Percentiles rank a stretch among this genome's conserved stretches.
phyloP scores from a whole-genome alignment of 2,888 invertebrate genomes.

The Polyommatus icarus region DNA sequence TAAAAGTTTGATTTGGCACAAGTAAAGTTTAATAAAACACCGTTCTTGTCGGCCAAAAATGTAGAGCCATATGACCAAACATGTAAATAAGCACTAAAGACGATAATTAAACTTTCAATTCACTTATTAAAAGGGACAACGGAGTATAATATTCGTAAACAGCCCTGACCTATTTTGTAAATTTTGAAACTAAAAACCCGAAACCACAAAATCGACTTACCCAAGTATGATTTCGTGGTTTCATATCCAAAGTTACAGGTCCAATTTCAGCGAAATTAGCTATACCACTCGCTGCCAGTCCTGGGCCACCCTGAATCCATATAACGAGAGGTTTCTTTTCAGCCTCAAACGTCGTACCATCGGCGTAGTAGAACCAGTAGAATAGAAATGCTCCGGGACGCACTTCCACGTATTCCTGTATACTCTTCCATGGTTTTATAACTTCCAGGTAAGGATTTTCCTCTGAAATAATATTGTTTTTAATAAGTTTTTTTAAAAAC shows the following conservation, averaged over 20 bases:
- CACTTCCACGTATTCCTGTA: constrained; percentile 88
- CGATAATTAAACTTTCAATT: too few species aligned
- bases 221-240: constrained; percentile 87
- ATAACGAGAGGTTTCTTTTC: constrained; percentile 85
- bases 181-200: background rate
- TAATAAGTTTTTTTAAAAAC: background rate
- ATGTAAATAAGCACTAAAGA: too few species aligned
- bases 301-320: constrained; percentile 96
- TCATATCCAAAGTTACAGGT: constrained; percentile 84
- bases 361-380: constrained; percentile 93
- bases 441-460: constrained; percentile 59
- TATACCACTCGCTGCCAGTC: constrained; percentile 88
- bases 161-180: background rate
- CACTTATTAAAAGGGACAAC: too few species aligned
- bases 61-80: too few species aligned
- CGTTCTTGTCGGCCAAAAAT: too few species aligned
- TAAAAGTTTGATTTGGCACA: too few species aligned
- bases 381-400: constrained; percentile 89
- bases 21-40: too few species aligned
- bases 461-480: constrained; percentile 40
- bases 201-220: constrained; percentile 61
- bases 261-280: constrained; percentile 94
- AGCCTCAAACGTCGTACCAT: constrained; percentile 78
- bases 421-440: constrained; percentile 58
- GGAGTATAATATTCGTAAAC: too few species aligned